A percentile compares a stretch with the other conserved stretches of the same genome.
Evolutionary conservation across 2,797 vertebrate genomes (phyloP).

Genomic region (Galaxias olidus): DNA sequence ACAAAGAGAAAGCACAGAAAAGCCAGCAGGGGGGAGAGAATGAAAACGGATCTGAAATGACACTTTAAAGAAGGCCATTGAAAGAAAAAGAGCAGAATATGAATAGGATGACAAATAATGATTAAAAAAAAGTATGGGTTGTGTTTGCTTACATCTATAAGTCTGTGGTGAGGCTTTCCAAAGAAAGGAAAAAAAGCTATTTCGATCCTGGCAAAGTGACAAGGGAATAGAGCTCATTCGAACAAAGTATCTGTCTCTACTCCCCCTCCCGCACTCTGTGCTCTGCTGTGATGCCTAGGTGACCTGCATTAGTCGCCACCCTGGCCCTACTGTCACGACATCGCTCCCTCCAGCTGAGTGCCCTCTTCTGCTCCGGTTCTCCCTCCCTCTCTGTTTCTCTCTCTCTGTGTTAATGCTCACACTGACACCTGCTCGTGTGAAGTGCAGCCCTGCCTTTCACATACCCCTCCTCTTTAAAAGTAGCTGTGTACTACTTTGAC

Average conservation of each 20-base stretch:
- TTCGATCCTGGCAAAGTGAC: too few species aligned
- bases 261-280: constrained; percentile 19
- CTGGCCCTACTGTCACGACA: constrained; percentile 52
- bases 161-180: too few species aligned
- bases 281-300: constrained; percentile 50
- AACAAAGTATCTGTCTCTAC: not conserved
- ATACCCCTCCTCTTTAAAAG: constrained; percentile 53
- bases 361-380: constrained; percentile 48
- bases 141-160: too few species aligned
- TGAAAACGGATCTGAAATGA: not conserved
- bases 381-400: constrained; percentile 37
- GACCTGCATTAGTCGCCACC: constrained; percentile 56
- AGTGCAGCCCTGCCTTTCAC: constrained; percentile 50
- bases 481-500: constrained; percentile 53
- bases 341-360: constrained; percentile 63
- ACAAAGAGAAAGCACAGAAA: not conserved
- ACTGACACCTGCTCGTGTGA: constrained; percentile 55
- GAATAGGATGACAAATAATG: constrained; percentile 31
- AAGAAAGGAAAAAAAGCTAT: too few species aligned
- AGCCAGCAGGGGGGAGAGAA: not conserved
- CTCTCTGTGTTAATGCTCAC: constrained; percentile 41
- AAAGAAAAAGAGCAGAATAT: not conserved
- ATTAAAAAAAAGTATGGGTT: not conserved
- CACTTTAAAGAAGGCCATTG: not conserved
- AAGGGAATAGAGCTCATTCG: not conserved